Evolutionary conservation across 2,888 invertebrate species (phyloP), one percentile per base, ranked within the genome.

Genomic region (Chaetogeoica ovagalla): DNA sequence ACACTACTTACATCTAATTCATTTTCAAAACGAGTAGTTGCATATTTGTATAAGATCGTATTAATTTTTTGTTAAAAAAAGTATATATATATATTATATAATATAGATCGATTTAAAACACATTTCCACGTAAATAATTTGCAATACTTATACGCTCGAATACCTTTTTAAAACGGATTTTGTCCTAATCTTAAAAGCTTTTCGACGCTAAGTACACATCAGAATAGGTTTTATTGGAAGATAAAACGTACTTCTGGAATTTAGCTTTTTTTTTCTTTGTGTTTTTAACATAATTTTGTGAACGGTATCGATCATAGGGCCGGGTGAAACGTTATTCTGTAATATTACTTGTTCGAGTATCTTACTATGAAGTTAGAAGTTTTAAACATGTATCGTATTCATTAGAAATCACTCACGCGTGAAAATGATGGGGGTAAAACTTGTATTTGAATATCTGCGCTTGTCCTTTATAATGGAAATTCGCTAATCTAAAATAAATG

Each of bases 161-260:
- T 60, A 60, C 21, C 48, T 30, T 48, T 72, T 72, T 62, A 48
- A 62, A 72, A 72, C 6, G 71, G 59, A 72, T 11, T 43, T 72
- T n/a, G n/a, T 19, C 23, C 13, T 72, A 60, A 74, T 74, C 63
- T 63, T 74, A 63, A 55, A 63, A 74, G 73, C 30, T 52, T 74
- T 74, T 74, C 37, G 63, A 63, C 52, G 37, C 30, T n/a, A 55
- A 65, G 21, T 55, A 19, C 55, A 15, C 21, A 37, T 74, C 65
- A 55, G 17, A 65, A 65, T 37, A 74, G 15, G 37, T 73, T 74
- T 55, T 17, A 48, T 63, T 9, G 39, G 21, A 63, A 30, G 30
- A 63, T 73, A 52, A 69, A 63, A 65, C 59, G 43, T 71, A 71
- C 39, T 21, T 17, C 11, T 2, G 59, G 43, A 71, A 71, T 59